These are phyloP conservation scores for Tetramorium alpestre DNA, from an alignment of 1,140 invertebrate species.

Conservation along the genomic window DNA sequence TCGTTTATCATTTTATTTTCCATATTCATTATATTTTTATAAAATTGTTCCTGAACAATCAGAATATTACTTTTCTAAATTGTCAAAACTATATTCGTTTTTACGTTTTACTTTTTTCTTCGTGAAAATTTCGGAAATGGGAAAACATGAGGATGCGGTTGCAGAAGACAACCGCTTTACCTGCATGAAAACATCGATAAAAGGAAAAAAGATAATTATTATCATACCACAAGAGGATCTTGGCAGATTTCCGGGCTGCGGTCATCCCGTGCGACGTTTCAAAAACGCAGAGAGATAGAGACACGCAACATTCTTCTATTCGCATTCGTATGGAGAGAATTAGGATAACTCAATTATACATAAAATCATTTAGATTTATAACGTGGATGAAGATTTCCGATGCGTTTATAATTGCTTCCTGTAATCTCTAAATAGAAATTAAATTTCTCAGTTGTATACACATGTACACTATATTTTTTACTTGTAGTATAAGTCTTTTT, in stretches of 20 bases:
- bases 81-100: too few species aligned
- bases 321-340: background rate
- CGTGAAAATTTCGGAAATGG: background rate
- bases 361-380: background rate
- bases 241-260: constrained; percentile 53
- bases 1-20: background rate
- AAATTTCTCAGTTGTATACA: background rate
- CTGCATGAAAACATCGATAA: constrained; percentile 37
- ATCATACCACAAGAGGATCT: constrained; percentile 31
- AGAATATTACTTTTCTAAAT: background rate
- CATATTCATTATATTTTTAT: background rate
- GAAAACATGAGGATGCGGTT: background rate
- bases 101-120: background rate
- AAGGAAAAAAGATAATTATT: constrained; percentile 40
- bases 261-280: constrained; percentile 13
- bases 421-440: background rate
- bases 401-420: background rate
- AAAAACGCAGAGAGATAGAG: constrained; percentile 18
- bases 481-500: too few species aligned
- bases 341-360: constrained; percentile 7
- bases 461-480: background rate
- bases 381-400: background rate
- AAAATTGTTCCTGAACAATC: background rate
- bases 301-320: background rate
- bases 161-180: constrained; percentile 32